Evolutionary conservation across 2,113 vertebrate species (phyloP).

Genomic region (human (Homo sapiens)): GRCh38 chr17:56258001-56258500

Average conservation of each 20-base stretch:
- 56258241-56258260: conserved; percentile 83
- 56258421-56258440: background rate
- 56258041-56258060: conserved; percentile 80
- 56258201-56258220: conserved; percentile 85
- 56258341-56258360: background rate
- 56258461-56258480: background rate
- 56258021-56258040: conserved; percentile 77
- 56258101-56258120: conserved; percentile 81
- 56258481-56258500: background rate
- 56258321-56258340: background rate
- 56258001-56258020: conserved; percentile 75
- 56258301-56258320: conserved; percentile 77
- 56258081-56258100: conserved; percentile 73
- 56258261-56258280: conserved; percentile 79
- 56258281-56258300: conserved; percentile 76
- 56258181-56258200: conserved; percentile 85
- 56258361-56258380: background rate
- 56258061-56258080: conserved; percentile 79
- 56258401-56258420: background rate
- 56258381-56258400: background rate
- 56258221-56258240: conserved; percentile 83
- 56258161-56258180: conserved; percentile 86
- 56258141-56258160: conserved; percentile 87
- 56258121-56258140: conserved; percentile 80
- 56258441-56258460: background rate